Evolutionary conservation across 2,888 invertebrate genomes (phyloP), one percentile per base, ranked within the genome.

Genomic region (Cephalotes varians): DNA sequence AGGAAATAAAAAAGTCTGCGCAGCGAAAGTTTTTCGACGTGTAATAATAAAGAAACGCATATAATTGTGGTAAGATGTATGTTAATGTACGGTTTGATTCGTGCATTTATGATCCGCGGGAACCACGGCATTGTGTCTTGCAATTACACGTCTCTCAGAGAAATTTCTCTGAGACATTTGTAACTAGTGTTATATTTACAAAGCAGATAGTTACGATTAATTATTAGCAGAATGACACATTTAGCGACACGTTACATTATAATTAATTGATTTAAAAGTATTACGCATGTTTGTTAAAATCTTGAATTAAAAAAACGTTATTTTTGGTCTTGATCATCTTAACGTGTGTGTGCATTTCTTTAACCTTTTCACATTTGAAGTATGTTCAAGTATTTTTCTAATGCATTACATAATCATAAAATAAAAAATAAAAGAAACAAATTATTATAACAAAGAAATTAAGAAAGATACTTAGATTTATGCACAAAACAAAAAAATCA

Each of bases 21-120:
- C 74, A 74, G 88, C 82, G 88, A 87, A 87, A 87, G 87, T 86
- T 77, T 76, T 65, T 79, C 51, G 74, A 69, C 56, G 62, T 51
- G 21, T 28, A 51, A 71, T 67, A 67, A 85, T 81, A 85, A 87
- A 83, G 83, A 81, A 54, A 71, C 47, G 28, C 44, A 64, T 49
- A 21, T 67, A 82, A 85, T 86, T 72, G 80, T 18, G 71, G 44
- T 58, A 31, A 67, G 64, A 83, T 71, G 60, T 37, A 64, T 37
- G 77, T 28, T 77, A 77, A 77, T 69, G 21, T 25, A 56, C 71
- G 71, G 77, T 69, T 79, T 79, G 71, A 71, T 79, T 71, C 71
- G 54, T 60, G 67, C 69, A 71, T 62, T 84, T 84, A 49, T 49
- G 64, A 28, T 58, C 77, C 71, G 34, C 71, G 56, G 56, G 77